These are phyloP conservation scores for Rhynchomys soricoides DNA, from an alignment of 2,113 vertebrate genomes.

Conservation along the genomic window DNA sequence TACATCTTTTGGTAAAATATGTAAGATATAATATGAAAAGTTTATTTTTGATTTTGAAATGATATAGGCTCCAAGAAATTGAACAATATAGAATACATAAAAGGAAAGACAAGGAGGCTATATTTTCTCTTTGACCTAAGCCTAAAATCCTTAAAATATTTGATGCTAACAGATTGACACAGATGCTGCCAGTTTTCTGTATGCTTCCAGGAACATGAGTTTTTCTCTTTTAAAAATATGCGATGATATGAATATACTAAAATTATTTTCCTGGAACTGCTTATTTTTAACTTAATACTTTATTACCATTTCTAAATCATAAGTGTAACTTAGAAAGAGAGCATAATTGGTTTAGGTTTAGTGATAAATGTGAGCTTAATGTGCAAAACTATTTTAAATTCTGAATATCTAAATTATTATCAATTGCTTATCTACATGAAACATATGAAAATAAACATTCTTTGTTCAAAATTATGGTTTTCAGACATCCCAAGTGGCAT, in stretches of 20 bases:
- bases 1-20: not conserved
- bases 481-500: not conserved
- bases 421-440: not conserved
- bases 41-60: not conserved
- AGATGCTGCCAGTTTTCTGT: not conserved
- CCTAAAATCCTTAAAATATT: not conserved
- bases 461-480: not conserved
- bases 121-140: not conserved
- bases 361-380: not conserved
- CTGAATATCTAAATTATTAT: slow-evolving; percentile 12
- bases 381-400: not conserved
- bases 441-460: not conserved
- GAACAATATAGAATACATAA: not conserved
- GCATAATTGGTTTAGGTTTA: not conserved
- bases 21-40: not conserved
- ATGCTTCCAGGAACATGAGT: not conserved
- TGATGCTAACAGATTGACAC: not conserved
- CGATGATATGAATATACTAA: not conserved
- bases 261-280: not conserved
- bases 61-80: not conserved
- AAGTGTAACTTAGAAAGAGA: slow-evolving; percentile 28
- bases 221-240: not conserved
- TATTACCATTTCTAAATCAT: not conserved
- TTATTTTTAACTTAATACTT: not conserved
- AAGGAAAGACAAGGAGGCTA: not conserved